Conservation (phyloP, 1,140 invertebrate species). For the Tetranychus urticae region DNA sequence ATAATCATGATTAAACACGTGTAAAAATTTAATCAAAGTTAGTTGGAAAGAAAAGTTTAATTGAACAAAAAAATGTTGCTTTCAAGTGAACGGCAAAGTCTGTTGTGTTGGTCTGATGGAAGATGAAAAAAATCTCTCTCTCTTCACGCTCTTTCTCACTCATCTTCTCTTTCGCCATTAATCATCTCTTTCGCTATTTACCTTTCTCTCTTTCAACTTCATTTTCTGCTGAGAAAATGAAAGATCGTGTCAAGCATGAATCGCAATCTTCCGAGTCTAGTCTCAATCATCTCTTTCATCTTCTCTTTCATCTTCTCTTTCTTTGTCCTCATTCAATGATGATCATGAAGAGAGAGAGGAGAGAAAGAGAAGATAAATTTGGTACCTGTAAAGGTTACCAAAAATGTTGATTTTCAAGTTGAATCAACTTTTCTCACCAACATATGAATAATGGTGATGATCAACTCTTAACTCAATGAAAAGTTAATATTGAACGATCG, state of each 20-base stretch:
- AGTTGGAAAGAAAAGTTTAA: neutral
- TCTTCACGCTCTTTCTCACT: neutral
- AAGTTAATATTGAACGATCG: neutral
- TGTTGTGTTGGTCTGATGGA: neutral
- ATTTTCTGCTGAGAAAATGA: neutral
- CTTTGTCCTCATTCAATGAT: neutral
- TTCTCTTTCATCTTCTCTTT: neutral
- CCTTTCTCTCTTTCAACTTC: neutral
- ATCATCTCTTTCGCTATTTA: neutral
- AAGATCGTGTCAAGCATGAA: neutral
- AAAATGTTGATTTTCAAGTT: neutral
- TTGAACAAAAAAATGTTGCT: neutral
- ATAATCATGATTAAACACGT: neutral
- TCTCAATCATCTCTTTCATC: neutral
- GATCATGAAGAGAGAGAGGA: neutral
- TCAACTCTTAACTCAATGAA: neutral
- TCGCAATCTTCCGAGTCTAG: neutral
- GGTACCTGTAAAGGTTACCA: neutral
- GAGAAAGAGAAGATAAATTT: neutral
- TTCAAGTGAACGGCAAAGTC: neutral
- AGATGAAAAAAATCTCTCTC: neutral
- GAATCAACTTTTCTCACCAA: neutral
- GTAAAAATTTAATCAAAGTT: neutral
- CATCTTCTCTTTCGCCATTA: neutral
- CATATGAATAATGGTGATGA: neutral